These are phyloP conservation scores for Podarcis cretensis DNA, from an alignment of 2,113 vertebrate species.

Conservation along the genomic window DNA sequence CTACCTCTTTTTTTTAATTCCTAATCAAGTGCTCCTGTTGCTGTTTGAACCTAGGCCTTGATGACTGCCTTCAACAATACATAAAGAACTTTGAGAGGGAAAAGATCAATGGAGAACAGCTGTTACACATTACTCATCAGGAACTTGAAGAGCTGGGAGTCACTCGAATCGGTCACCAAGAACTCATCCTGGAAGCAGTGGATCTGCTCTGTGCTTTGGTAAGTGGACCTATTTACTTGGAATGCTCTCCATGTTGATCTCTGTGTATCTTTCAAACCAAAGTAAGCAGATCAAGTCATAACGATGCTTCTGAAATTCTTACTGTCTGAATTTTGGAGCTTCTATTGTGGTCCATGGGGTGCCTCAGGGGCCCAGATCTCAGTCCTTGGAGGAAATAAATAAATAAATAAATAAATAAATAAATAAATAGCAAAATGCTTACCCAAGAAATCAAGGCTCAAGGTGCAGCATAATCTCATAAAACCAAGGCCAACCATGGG, in stretches of 20 bases:
- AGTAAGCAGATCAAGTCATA: background rate
- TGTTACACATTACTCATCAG: slow-evolving; percentile 91
- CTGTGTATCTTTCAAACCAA: background rate
- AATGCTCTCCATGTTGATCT: background rate
- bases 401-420: too few species aligned
- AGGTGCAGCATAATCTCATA: too few species aligned
- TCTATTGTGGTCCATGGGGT: too few species aligned
- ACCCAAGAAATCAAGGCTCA: too few species aligned
- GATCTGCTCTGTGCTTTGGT: slow-evolving; percentile 90
- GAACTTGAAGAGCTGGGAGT: slow-evolving; percentile 90
- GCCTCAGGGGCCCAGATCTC: too few species aligned
- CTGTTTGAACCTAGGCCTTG: slow-evolving; percentile 79
- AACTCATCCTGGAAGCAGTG: slow-evolving; percentile 90
- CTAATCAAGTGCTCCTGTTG: slow-evolving; percentile 24
- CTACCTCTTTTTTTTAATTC: background rate
- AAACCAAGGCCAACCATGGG: too few species aligned
- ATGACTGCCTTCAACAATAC: slow-evolving; percentile 91
- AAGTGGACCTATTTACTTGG: slow-evolving; percentile 41
- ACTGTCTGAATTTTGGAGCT: background rate
- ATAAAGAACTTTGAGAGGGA: slow-evolving; percentile 92
- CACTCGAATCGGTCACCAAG: slow-evolving; percentile 88
- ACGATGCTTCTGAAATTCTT: background rate
- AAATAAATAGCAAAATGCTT: too few species aligned
- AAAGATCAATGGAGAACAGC: slow-evolving; percentile 88
- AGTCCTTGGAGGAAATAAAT: too few species aligned